A percentile compares a stretch with the other conserved stretches of the same genome.
phyloP scores from a whole-genome alignment of 2,797 vertebrate genomes.

The Platalea minor region DNA sequence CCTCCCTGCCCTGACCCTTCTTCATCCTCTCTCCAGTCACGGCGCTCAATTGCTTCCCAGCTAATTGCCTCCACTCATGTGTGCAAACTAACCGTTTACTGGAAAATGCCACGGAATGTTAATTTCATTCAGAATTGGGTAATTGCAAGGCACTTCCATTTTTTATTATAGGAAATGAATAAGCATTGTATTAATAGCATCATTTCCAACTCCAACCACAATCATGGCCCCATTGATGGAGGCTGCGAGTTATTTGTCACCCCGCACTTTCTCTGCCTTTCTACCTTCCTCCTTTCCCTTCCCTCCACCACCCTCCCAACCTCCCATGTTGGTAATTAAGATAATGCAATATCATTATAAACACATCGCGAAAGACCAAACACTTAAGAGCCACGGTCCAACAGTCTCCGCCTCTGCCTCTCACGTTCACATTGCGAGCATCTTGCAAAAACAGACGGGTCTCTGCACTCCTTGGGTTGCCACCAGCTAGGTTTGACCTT shows the following conservation, averaged over 20 bases:
- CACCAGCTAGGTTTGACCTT: background rate
- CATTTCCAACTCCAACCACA: constrained; percentile 39
- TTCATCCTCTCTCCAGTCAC: constrained; percentile 65
- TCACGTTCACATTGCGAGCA: background rate
- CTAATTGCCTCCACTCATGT: constrained; percentile 77
- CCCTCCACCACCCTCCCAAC: rapidly evolving
- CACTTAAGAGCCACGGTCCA: background rate
- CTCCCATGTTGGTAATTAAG: constrained; percentile 59
- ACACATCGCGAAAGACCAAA: constrained; percentile 40
- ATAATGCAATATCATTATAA: constrained; percentile 67
- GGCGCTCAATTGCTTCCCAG: constrained; percentile 48
- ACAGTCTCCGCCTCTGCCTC: background rate
- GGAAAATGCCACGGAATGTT: constrained; percentile 76
- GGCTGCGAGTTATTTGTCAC: background rate
- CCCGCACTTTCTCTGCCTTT: background rate
- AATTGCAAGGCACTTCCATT: constrained; percentile 52
- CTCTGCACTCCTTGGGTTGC: background rate
- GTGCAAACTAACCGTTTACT: constrained; percentile 72
- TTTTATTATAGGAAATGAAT: constrained; percentile 63
- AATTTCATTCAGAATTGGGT: constrained; percentile 72
- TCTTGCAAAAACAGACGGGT: background rate
- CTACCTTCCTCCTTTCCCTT: background rate
- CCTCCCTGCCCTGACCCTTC: background rate
- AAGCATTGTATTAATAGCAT: constrained; percentile 69
- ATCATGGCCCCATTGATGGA: background rate